Conservation (phyloP, 2,888 invertebrate species). For the Allophyes oxyacanthae region DNA sequence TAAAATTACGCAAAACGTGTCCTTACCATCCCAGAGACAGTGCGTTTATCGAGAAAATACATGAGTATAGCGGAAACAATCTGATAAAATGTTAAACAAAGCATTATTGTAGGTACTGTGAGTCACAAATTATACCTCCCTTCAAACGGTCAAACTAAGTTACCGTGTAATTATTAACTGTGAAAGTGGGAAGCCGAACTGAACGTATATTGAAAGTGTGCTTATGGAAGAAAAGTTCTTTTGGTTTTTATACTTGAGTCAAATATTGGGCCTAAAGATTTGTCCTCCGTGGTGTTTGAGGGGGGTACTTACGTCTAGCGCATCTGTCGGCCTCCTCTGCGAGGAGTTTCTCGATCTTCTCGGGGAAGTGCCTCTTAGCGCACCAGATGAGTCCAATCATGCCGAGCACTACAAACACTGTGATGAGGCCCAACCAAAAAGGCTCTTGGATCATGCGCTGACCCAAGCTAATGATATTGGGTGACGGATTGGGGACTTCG, state of each 20-base stretch:
- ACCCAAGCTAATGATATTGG: constrained; percentile 89
- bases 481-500: constrained; percentile 91
- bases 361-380: constrained; percentile 95
- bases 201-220: constrained; percentile 61
- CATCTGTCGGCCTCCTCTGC: constrained; percentile 94
- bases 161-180: constrained; percentile 49
- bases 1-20: constrained; percentile 79
- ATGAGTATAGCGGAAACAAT: constrained; percentile 78
- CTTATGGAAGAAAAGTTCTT: constrained; percentile 51
- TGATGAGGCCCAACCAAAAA: constrained; percentile 96
- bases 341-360: constrained; percentile 94
- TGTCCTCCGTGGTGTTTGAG: constrained; percentile 64
- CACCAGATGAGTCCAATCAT: constrained; percentile 95
- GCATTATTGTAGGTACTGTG: constrained; percentile 72
- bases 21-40: constrained; percentile 84
- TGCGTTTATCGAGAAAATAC: constrained; percentile 81
- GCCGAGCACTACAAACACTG: constrained; percentile 94
- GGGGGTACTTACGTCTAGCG: constrained; percentile 89
- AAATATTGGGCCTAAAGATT: constrained; percentile 72
- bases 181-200: constrained; percentile 64
- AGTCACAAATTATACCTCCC: constrained; percentile 57
- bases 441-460: constrained; percentile 96
- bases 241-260: constrained; percentile 51
- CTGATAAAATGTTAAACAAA: constrained; percentile 69
- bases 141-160: constrained; percentile 38